These are phyloP conservation scores for Danio tinwini DNA, from an alignment of 2,797 vertebrate genomes.

Conservation along the genomic window DNA sequence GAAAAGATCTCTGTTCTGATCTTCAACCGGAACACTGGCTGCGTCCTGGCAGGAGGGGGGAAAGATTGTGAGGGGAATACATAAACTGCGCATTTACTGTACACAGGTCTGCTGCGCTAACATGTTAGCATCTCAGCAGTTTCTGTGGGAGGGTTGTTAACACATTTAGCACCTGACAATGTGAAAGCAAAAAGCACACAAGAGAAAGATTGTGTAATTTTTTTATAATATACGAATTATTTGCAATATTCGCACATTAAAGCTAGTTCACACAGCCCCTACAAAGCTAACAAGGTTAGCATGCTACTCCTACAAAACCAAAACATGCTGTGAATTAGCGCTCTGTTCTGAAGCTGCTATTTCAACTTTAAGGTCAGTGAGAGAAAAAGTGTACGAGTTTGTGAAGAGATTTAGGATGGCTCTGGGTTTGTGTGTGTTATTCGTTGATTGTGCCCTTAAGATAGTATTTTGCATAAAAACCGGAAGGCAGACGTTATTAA, in stretches of 20 bases:
- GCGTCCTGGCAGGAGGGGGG: background rate
- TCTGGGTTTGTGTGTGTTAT: slow-evolving; percentile 35
- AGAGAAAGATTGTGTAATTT: background rate
- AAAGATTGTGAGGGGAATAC: background rate
- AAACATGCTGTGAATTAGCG: slow-evolving; percentile 5
- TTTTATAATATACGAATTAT: background rate
- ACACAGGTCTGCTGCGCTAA: background rate
- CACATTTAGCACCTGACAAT: slow-evolving; percentile 10
- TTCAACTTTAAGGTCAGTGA: slow-evolving; percentile 1
- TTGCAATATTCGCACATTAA: slow-evolving; percentile 15
- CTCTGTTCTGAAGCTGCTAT: slow-evolving; percentile 24
- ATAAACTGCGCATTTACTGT: slow-evolving; percentile 30
- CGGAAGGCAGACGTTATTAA: slow-evolving; percentile 7
- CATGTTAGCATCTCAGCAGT: background rate
- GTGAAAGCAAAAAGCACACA: slow-evolving; percentile 11
- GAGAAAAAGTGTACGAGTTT: background rate
- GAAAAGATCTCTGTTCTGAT: background rate
- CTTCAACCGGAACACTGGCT: slow-evolving; percentile 12
- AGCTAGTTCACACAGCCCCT: slow-evolving; percentile 2
- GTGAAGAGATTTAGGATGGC: slow-evolving; percentile 6
- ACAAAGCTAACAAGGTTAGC: background rate
- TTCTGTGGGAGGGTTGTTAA: slow-evolving; percentile 11
- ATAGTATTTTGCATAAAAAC: slow-evolving; percentile 29
- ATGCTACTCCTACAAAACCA: slow-evolving; percentile 3
- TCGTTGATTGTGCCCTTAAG: slow-evolving; percentile 54